Conservation (phyloP, 2,888 invertebrate genomes). For the Drosophila vallismaia region DNA sequence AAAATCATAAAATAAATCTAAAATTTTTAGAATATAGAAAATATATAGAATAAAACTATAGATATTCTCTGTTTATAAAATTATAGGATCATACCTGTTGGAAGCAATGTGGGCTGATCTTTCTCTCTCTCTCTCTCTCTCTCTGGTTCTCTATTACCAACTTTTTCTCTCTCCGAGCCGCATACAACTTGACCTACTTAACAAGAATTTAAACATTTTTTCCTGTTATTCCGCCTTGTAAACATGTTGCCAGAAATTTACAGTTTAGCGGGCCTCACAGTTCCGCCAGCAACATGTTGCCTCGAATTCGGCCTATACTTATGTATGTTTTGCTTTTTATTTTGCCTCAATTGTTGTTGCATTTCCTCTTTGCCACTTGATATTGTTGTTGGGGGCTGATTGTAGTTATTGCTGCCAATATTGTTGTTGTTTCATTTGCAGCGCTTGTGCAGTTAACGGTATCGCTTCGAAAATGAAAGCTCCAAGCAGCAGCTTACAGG, state of each 20-base stretch:
- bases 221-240: constrained; percentile 83
- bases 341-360: constrained; percentile 63
- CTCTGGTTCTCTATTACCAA: constrained; percentile 13
- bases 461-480: constrained; percentile 82
- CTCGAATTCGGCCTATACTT: constrained; percentile 6
- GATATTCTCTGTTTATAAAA: background rate
- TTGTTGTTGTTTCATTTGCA: constrained; percentile 65
- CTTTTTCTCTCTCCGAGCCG: constrained; percentile 33
- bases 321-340: constrained; percentile 31
- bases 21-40: background rate
- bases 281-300: constrained; percentile 49
- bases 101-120: constrained; percentile 49
- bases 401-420: constrained; percentile 44
- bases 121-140: constrained; percentile 26
- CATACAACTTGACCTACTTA: constrained; percentile 82
- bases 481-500: constrained; percentile 65
- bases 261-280: constrained; percentile 68
- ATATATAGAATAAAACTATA: background rate
- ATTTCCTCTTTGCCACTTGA: constrained; percentile 77
- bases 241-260: constrained; percentile 77
- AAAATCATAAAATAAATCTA: background rate
- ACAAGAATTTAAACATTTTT: constrained; percentile 79
- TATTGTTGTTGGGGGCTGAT: constrained; percentile 52
- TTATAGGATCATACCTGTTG: constrained; percentile 49
- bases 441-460: constrained; percentile 75